phyloP scores from a whole-genome alignment of 2,888 invertebrate genomes.

The Zonitis immaculata region DNA sequence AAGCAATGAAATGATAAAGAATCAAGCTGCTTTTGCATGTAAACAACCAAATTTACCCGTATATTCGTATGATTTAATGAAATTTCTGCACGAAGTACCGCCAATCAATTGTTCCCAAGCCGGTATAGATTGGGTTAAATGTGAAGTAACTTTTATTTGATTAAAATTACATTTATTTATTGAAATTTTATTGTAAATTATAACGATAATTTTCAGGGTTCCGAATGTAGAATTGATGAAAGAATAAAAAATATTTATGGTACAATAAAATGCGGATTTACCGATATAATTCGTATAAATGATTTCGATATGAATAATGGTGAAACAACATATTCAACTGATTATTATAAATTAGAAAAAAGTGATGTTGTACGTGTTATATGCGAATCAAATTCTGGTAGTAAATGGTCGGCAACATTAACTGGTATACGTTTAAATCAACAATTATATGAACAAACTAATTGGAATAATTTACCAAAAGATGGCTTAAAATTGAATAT shows the following conservation, averaged over 20 bases:
- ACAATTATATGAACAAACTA: slow-evolving; percentile 44
- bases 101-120: slow-evolving; percentile 61
- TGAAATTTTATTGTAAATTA: no score
- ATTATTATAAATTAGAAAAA: slow-evolving; percentile 57
- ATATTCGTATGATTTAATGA: slow-evolving; percentile 67
- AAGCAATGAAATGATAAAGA: slow-evolving; percentile 50
- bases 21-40: slow-evolving; percentile 52
- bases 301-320: slow-evolving; percentile 59
- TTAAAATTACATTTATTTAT: no score
- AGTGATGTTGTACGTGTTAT: slow-evolving; percentile 64
- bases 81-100: slow-evolving; percentile 61
- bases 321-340: slow-evolving; percentile 50
- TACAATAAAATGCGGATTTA: slow-evolving; percentile 55
- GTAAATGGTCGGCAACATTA: slow-evolving; percentile 64
- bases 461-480: slow-evolving; percentile 51
- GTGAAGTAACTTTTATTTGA: slow-evolving; percentile 55
- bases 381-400: slow-evolving; percentile 52
- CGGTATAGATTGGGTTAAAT: slow-evolving; percentile 71
- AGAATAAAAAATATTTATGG: slow-evolving; percentile 48
- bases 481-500: slow-evolving; percentile 61
- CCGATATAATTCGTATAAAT: slow-evolving; percentile 64
- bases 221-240: slow-evolving; percentile 52
- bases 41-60: slow-evolving; percentile 62
- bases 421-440: slow-evolving; percentile 57
- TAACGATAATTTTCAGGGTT: slow-evolving; percentile 48